phyloP scores from a whole-genome alignment of 2,113 vertebrate genomes.

The Otus sunia region DNA sequence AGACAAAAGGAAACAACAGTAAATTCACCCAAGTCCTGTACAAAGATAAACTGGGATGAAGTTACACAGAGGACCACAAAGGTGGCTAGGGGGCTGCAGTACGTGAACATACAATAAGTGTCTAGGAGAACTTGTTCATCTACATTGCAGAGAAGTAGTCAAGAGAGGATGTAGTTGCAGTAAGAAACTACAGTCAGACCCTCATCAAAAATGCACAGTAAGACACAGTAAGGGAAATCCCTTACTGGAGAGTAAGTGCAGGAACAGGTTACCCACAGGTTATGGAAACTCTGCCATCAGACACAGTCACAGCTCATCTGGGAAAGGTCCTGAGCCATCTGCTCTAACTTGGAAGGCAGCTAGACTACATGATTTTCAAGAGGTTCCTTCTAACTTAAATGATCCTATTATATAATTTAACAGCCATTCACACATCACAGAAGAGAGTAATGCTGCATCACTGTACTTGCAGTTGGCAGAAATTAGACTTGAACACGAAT shows the following conservation, averaged over 20 bases:
- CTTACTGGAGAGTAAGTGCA: neutral
- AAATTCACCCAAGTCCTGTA: neutral
- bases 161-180: neutral
- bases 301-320: neutral
- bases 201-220: neutral
- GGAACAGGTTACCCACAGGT: neutral
- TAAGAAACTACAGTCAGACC: neutral
- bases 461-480: neutral
- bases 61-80: neutral
- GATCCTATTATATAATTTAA: neutral
- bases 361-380: neutral
- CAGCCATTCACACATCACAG: neutral
- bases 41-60: neutral
- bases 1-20: neutral
- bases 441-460: neutral
- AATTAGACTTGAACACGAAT: neutral
- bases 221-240: neutral
- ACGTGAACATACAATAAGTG: fast-evolving
- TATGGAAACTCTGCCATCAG: neutral
- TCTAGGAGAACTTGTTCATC: neutral
- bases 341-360: neutral
- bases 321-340: neutral
- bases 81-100: neutral
- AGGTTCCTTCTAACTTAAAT: neutral
- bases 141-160: neutral